Conservation (phyloP, 1,140 invertebrate species). For the Drosophila neocordata region DNA sequence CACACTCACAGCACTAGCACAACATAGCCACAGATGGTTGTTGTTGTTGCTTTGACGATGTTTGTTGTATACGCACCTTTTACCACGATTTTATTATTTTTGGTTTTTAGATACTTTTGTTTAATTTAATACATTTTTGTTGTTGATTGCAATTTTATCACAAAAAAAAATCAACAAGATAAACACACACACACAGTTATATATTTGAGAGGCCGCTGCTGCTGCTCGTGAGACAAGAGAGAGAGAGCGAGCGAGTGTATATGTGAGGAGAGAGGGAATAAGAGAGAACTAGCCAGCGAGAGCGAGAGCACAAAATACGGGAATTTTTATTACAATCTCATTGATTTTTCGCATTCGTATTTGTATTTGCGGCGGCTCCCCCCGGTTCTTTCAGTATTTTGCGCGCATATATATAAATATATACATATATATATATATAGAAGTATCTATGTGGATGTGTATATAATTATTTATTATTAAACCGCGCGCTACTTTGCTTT, state of each 20-base stretch:
- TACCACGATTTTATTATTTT: conserved; percentile 44
- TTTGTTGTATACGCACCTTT: conserved; percentile 69
- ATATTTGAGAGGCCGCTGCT: conserved; percentile 42
- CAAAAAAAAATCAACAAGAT: conserved; percentile 70
- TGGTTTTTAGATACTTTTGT: conserved; percentile 50
- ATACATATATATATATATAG: conserved; percentile 37
- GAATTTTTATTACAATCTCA: conserved; percentile 79
- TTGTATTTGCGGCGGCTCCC: conserved; percentile 68
- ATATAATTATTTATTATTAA: conserved; percentile 81
- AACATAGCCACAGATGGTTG: conserved; percentile 38
- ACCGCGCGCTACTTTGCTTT: conserved; percentile 70
- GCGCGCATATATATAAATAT: conserved; percentile 46
- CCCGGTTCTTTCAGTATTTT: conserved; percentile 67
- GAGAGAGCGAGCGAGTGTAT: conserved; percentile 32
- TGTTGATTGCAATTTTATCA: conserved; percentile 79
- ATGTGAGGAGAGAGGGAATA: conserved; percentile 39
- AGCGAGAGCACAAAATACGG: conserved; percentile 65
- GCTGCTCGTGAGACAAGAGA: conserved; percentile 39
- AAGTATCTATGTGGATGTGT: conserved; percentile 31
- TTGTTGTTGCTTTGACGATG: conserved; percentile 39
- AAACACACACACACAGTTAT: conserved; percentile 46
- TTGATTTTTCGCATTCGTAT: conserved; percentile 76
- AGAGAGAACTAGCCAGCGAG: conserved; percentile 39
- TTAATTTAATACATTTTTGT: conserved; percentile 58
- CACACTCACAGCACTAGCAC: conserved; percentile 17